Base-by-base conservation (phyloP, 2,888 invertebrate genomes). In the Archips xylosteana region DNA sequence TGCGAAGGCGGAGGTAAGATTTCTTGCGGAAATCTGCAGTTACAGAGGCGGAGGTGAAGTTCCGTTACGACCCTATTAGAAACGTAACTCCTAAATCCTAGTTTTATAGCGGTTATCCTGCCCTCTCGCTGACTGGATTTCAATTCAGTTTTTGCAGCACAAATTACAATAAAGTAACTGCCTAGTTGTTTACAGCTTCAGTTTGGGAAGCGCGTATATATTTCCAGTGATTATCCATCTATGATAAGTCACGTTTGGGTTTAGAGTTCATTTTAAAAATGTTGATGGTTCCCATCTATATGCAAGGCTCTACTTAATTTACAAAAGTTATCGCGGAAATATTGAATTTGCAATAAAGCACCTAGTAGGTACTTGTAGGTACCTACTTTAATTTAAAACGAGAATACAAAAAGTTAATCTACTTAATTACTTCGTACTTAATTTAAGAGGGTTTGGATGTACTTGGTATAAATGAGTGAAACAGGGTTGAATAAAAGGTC, bases 201-300 rank as follows among this genome's bases (percentile, higher is more conserved):
- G 36, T 62, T 67, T 72, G 54, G 61, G 34, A 54, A 67, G 54
- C 54, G 67, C 42, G 39, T 34, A 68, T 39, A 57, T 45, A 61
- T 63, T 47, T 67, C 62, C 32, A 23, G 12, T 23, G 57, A 57
- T 57, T 57, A 57, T 67, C 67, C 47, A 42, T 15, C 42, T 47
- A 47, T 63, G 73, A 73, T 73, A 73, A 69, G 68, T 39, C 73
- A 73, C 73, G 73, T 64, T 49, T 59, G 32, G 59, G 47, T 34
- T 32, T 15, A n/a, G 6, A 34, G 10, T 49, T 49, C 42, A 64
- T 71, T 57, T 59, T 23, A 65, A 71, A 60, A 12, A 3, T 23
- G 57, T 32, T 32, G 2, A 32, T 23, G 3, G 12, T 23, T 23
- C 23, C 23, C 3, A 54, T 54, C n/a, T 51, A 51, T 54, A 54